Evolutionary conservation across 2,113 vertebrate species (phyloP), one percentile per base, ranked within the genome.

Genomic region (Anguilla japonica): DNA sequence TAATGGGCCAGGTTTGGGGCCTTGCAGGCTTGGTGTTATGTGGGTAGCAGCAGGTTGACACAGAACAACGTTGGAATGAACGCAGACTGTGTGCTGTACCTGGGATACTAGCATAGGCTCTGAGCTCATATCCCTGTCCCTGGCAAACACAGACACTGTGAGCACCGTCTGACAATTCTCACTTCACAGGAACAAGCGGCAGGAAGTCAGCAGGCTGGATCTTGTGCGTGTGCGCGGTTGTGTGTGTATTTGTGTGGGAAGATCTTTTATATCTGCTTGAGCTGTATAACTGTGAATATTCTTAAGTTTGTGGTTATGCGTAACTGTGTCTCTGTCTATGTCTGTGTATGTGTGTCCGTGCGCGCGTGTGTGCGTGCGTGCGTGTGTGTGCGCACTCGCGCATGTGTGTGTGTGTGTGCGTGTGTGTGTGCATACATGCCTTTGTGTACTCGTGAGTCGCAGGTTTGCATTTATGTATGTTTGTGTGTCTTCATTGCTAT

Each of bases 181-280:
- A 79, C 41, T 53, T 79, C 75, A 41, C 0, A 79, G 39, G 43
- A 40, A 34, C 16, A 43, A 81, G 22, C 56, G 85, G 79, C 79
- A 67, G 85, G 85, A 63, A 63, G 56, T 43, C 15, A 15, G 39
- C 56, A 63, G 20, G 57, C 41, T 85, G 26, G 29, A 46, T 50
- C 85, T 18, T 84, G 78, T 29, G 29, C 75, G 75, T 82, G 29
- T 84, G 50, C 43, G 29, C 83, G 83, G 13, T 83, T 75, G 53
- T 78, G 79, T 88, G 83, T 85, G 85, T 87, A 82, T 86, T 71
- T 83, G 46, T 85, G 82, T 81, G 78, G 2, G 8, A 29, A 53
- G 9, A 1, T 8, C 26, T 82, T 39, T 20, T 86, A 40, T 88
- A 16, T 85, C 40, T 79, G 63, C 60, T 41, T 88, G 40, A 4